A percentile compares a stretch with the other conserved stretches of the same genome.
Evolutionary conservation across 2,113 vertebrate genomes (phyloP).

Genomic region (Martes martes): DNA sequence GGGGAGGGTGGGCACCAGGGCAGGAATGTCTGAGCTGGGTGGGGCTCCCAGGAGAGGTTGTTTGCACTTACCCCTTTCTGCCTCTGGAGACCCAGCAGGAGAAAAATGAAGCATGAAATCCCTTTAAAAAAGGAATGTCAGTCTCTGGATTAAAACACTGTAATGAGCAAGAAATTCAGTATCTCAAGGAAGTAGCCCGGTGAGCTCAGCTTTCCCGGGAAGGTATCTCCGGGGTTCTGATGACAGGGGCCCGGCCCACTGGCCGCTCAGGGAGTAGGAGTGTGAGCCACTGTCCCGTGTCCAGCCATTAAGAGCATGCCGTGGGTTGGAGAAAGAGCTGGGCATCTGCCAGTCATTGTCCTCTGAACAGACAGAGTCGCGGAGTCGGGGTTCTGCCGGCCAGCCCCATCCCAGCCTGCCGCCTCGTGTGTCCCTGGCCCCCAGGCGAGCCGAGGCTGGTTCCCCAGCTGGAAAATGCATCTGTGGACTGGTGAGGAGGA

Average conservation of each 20-base stretch:
- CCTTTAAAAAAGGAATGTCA: conserved; percentile 55
- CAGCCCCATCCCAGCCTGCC: not conserved
- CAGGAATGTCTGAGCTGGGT: conserved; percentile 76
- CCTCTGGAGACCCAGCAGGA: conserved; percentile 29
- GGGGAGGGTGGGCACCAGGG: conserved; percentile 70
- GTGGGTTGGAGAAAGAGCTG: not conserved
- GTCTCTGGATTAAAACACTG: conserved; percentile 30
- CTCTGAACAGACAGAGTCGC: not conserved
- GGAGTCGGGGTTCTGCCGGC: too few species aligned
- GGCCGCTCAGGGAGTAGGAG: not conserved
- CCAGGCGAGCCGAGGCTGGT: not conserved
- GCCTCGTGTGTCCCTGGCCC: not conserved
- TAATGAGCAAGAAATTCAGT: conserved; percentile 25
- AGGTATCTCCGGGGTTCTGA: not conserved
- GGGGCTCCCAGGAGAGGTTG: conserved; percentile 70
- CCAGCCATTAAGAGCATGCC: not conserved
- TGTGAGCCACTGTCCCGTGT: not conserved
- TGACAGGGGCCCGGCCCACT: not conserved
- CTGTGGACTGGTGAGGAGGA: not conserved
- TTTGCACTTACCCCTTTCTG: conserved; percentile 60
- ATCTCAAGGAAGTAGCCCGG: not conserved
- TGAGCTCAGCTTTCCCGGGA: not conserved
- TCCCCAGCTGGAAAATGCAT: not conserved
- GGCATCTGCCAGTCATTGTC: not conserved
- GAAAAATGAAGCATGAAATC: conserved; percentile 71